Base-by-base conservation (phyloP, 2,888 invertebrate species). In the Pilophorus perplexus region DNA sequence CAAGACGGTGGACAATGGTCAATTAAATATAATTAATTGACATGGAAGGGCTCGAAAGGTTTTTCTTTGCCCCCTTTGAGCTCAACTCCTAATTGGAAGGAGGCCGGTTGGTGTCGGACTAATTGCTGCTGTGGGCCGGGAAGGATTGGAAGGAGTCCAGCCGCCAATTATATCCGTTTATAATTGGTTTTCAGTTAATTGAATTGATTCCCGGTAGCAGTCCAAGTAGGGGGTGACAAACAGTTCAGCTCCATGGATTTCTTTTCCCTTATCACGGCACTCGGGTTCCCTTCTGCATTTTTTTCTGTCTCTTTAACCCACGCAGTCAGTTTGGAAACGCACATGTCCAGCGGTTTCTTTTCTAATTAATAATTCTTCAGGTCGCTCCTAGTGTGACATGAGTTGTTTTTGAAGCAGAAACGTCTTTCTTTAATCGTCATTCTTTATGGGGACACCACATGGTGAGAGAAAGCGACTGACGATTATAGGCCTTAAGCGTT, bases 11-110 rank as follows among this genome's bases (percentile, higher is more conserved):
- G 52, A 64, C 64, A 64, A 64, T 64, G 64, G 52, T 52, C 64
- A 64, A 64, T 64, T 64, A 64, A 64, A 52, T 64, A 64, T 64
- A 64, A 64, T 64, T 64, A 64, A 64, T 64, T 64, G 64, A 40
- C 64, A 44, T 28, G 62, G 28, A 46, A 55, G 55, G 44, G 38
- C 18, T 37, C 38, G 18, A 38, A 38, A 38, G 38, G 37, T 40
- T 64, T 64, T 48, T 64, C 52, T 52, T 52, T 52, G 20, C 25
- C 20, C 14, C 20, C 64, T 52, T 38, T 50, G 52, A 64, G 40
- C 37, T 50, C 64, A 50, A 23, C 64, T 52, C 64, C 64, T 64
- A 64, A 64, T 64, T 64, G 64, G 64, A 50, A 62, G 62, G 28
- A 48, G 10, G 44, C 46, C 46, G 3, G 64, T 20, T 37, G 52